Evolutionary conservation across 2,797 vertebrate species (phyloP), one percentile per base, ranked within the genome.

Genomic region (Sebastes nivosus): DNA sequence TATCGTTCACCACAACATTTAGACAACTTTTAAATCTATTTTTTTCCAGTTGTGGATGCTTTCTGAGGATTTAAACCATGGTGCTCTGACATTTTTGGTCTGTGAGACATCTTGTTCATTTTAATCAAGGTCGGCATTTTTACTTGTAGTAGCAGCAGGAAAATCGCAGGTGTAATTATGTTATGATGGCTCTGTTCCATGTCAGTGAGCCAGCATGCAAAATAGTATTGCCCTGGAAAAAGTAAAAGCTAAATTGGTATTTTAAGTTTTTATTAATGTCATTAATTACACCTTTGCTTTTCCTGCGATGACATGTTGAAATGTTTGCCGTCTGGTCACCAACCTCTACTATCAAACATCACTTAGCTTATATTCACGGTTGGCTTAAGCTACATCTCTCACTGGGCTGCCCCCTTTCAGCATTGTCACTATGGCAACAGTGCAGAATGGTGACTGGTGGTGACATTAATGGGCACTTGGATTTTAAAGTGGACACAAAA

Each of bases 391-490:
- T 55, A 14, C 13, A 60, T 58, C 59, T 24, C 30, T 36, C 52
- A 46, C 32, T 34, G 25, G 32, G 10, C 68, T 27, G 24, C 14
- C 46, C 36, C 34, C 34, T 71, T 66, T 61, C 16, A 61, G 20
- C 13, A n/a, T 36, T 79, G 58, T 64, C 30, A 34, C 66, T 67
- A 67, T 78, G 67, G 67, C 57, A 82, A 24, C 38, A 57, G 46
- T 67, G 63, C 68, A 36, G 27, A 77, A 24, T 11, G 8, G 11
- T 22, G 25, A 68, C 71, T 64, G 25, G 36, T 71, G 27, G 22
- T 24, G 54, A 13, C 11, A 66, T 58, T 74, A 79, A 75, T 24
- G 27, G 58, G 63, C 50, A 20, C 22, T 72, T 63, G 22, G 30
- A 72, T 73, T 75, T 66, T 29, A 59, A 46, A 67, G 30, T 70